Percentiles rank a stretch among this genome's conserved stretches.
Evolutionary conservation across 2,888 invertebrate species (phyloP).

Genomic region (Spodoptera littoralis): DNA sequence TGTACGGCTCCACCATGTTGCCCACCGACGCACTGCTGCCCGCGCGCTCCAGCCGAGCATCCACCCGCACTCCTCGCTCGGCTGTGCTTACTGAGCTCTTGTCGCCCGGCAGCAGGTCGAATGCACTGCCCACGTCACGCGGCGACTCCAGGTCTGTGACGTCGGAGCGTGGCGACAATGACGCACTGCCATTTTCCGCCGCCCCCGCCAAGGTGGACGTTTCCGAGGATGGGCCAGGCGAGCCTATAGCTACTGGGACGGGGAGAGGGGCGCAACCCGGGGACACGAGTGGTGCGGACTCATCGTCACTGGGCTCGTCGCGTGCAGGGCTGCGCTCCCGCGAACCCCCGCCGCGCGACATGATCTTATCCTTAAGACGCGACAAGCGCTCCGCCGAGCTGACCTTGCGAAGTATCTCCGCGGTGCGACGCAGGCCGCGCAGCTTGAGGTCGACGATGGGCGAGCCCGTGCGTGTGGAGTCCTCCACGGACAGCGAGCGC

Average conservation of each 20-base stretch:
- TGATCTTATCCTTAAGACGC: slow-evolving; percentile 79
- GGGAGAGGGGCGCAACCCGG: slow-evolving; percentile 59
- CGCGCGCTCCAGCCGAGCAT: slow-evolving; percentile 55
- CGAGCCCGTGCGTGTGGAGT: slow-evolving; percentile 71
- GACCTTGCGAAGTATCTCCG: slow-evolving; percentile 77
- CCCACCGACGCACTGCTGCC: slow-evolving; percentile 74
- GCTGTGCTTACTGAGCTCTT: slow-evolving; percentile 60
- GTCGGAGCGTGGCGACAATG: slow-evolving; percentile 82
- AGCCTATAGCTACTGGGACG: slow-evolving; percentile 32
- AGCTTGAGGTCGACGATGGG: slow-evolving; percentile 75
- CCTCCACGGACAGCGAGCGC: slow-evolving; percentile 82
- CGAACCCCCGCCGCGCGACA: slow-evolving; percentile 74
- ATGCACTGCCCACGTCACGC: slow-evolving; percentile 63
- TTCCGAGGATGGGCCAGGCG: slow-evolving; percentile 57
- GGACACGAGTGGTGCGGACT: slow-evolving; percentile 91
- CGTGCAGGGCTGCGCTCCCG: slow-evolving; percentile 78
- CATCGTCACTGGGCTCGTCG: slow-evolving; percentile 89
- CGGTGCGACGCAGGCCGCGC: slow-evolving; percentile 75
- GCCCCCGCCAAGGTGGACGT: slow-evolving; percentile 63
- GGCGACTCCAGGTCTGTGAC: slow-evolving; percentile 80
- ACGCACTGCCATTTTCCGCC: slow-evolving; percentile 64
- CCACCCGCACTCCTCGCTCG: slow-evolving; percentile 34
- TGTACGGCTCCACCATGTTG: slow-evolving; percentile 84
- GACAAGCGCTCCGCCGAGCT: slow-evolving; percentile 80
- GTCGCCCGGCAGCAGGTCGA: slow-evolving; percentile 74